Conservation (phyloP, 2,888 invertebrate species). For the Toxonevra muliebris region DNA sequence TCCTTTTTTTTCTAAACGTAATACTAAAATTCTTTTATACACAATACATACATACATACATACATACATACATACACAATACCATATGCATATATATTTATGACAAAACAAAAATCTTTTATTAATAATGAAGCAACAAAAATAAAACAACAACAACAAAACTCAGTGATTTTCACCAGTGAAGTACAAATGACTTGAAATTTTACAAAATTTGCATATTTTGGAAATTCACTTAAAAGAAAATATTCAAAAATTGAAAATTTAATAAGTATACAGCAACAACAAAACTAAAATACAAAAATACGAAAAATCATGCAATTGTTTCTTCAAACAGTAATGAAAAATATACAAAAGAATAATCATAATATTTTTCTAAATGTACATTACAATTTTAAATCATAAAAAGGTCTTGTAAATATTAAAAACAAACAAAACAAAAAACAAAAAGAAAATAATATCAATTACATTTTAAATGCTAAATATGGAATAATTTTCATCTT, state of each 20-base stretch:
- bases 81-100: constrained; percentile 43
- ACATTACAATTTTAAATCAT: constrained; percentile 27
- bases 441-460: constrained; percentile 13
- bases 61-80: constrained; percentile 31
- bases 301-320: constrained; percentile 9
- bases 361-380: constrained; percentile 36
- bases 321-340: constrained; percentile 3
- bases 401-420: constrained; percentile 25
- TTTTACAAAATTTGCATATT: constrained; percentile 30
- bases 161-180: constrained; percentile 67
- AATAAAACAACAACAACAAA: constrained; percentile 43
- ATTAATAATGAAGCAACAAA: constrained; percentile 23
- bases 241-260: constrained; percentile 25
- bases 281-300: constrained; percentile 35
- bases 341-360: constrained; percentile 14
- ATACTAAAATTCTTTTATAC: constrained; percentile 19
- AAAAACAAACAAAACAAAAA: constrained; percentile 28
- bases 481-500: constrained; percentile 29
- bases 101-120: constrained; percentile 31
- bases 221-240: constrained; percentile 35
- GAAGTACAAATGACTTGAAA: constrained; percentile 64
- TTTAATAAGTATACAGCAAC: constrained; percentile 37
- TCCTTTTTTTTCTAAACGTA: constrained; percentile 34
- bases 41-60: constrained; percentile 31
- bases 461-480: constrained; percentile 11